Evolutionary conservation across 1,140 invertebrate genomes (phyloP), one percentile per base, ranked within the genome.

Genomic region (Papilio aristodemus): DNA sequence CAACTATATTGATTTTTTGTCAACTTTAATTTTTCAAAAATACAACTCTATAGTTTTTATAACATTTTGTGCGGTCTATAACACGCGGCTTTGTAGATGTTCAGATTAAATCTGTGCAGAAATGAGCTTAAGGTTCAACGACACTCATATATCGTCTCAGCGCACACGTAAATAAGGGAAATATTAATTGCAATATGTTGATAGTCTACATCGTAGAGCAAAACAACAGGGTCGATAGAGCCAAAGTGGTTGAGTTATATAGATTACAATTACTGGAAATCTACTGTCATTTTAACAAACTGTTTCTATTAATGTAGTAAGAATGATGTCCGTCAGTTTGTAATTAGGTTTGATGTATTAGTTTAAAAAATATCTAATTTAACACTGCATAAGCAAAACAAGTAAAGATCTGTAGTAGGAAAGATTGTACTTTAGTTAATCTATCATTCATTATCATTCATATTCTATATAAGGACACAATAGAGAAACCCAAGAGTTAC

Each of bases 101-200:
- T 11, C 46, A 54, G 46, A 54, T 54, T 54, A 17, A 54, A 54
- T 54, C 46, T 54, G 46, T 54, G 9, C 4, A 54, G 8, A 54
- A 54, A 54, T 4, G 10, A 22, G 46, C 46, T 4, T 22, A 9
- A 54, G 22, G 19, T 46, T 19, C 19, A 3, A 32, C 6, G 27
- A 32, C 10, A 54, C 46, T 54, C 17, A 17, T 9, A 54, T 10
- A 22, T 22, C 19, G 43, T 50, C 43, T 8, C 1, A 11, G 17
- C 3, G 13, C 9, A 19, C 46, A 54, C 46, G 1, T 4, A 25
- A 9, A 54, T 54, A 32, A 32, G 27, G 22, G 19, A 50, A 50
- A 2, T 4, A 11, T 4, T 10, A 54, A 11, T 19, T 19, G n/a
- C 6, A n/a, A n/a, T n/a, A n/a, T n/a, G n/a, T 50, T 22, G 46